Evolutionary conservation across 2,888 invertebrate genomes (phyloP), one percentile per base, ranked within the genome.

Genomic region (Eudemis profundana): DNA sequence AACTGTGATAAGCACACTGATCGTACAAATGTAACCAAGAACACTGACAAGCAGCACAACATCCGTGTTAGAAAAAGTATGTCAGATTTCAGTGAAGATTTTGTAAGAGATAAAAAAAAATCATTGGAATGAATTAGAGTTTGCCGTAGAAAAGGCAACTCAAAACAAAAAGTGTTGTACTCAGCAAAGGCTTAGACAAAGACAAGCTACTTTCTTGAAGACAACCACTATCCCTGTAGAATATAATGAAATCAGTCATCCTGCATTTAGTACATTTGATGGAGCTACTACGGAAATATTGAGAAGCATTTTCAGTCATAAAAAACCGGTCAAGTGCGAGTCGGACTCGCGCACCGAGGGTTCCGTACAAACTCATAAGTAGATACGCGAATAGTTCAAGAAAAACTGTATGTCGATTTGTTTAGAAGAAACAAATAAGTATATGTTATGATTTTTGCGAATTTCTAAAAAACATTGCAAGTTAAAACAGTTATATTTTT

Each of bases 191-290:
- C 17, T 23, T 17, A 8, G 10, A 8, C n/a, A n/a, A 12, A 36
- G 36, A 36, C n/a, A 7, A 2, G 19, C 3, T 17, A 19, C 19
- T 21, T 5, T 12, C 12, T 50, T 8, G 17, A 33, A 36, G n/a
- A 36, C 4, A 4, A 49, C 10, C 1, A 40, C 10, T 4, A n/a
- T 8, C 5, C 0, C 21, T 27, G 40, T n/a, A n/a, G n/a, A 23
- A 40, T 4, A 54, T 0, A 4, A 38, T 12, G n/a, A 53, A 14
- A 14, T 5, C n/a, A n/a, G 40, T n/a, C 17, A 36, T 4, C 44
- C 53, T 19, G 27, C 15, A 3, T 38, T 54, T 27, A 21, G 49
- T 1, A 38, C 36, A 36, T 62, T 62, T 38, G 54, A 46, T 29
- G 19, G 14, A 15, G 5, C 29, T 17, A 56, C 54, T 2, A 54